These are phyloP conservation scores for Dicycla oo DNA, from an alignment of 2,888 invertebrate genomes.

Conservation along the genomic window DNA sequence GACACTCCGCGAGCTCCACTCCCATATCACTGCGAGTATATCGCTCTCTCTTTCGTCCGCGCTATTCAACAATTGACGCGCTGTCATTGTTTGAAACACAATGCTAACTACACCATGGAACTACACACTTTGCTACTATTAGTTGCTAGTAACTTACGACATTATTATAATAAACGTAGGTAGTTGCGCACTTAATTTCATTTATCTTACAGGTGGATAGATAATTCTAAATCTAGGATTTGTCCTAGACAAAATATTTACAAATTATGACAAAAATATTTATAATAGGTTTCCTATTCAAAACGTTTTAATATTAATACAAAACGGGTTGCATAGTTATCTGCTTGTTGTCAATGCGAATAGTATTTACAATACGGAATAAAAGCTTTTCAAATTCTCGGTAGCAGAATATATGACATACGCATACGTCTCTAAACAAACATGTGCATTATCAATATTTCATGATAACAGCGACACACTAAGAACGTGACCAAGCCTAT, in stretches of 20 bases:
- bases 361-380: conserved; percentile 13
- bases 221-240: conserved; percentile 15
- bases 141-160: conserved; percentile 59
- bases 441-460: conserved; percentile 56
- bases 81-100: conserved; percentile 82
- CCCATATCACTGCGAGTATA: conserved; percentile 70
- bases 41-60: conserved; percentile 83
- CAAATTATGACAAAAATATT: too few relatives aligned
- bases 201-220: conserved; percentile 46
- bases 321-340: neutral
- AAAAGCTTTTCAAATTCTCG: conserved; percentile 29
- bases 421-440: conserved; percentile 27
- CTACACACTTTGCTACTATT: conserved; percentile 66
- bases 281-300: conserved; percentile 6
- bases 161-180: conserved; percentile 34
- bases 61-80: conserved; percentile 77
- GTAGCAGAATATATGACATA: conserved; percentile 36
- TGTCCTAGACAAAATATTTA: conserved; percentile 16
- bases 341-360: conserved; percentile 15
- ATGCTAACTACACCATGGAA: conserved; percentile 72
- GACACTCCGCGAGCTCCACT: conserved; percentile 66
- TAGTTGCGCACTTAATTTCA: conserved; percentile 49
- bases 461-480: conserved; percentile 47
- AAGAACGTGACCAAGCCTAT: conserved; percentile 25
- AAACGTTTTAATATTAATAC: conserved; percentile 5